phyloP scores from a whole-genome alignment of 37 sponge, comb jelly and placozoan species.

The Hormiphora californensis region DNA sequence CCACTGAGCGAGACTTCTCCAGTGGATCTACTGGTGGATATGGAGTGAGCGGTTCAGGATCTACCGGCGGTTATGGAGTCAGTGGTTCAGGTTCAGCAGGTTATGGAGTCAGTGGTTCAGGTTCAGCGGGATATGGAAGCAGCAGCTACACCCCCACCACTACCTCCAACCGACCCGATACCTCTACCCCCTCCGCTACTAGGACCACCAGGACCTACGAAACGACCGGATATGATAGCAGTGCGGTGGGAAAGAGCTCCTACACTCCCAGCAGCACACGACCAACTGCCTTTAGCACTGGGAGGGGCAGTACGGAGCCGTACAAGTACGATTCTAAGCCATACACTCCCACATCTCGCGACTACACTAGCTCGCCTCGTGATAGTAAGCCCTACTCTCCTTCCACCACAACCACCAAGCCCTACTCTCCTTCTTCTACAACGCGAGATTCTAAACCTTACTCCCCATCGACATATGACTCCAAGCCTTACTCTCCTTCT shows the following conservation, averaged over 20 bases:
- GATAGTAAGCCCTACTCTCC: constrained; percentile 33
- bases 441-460: not conserved
- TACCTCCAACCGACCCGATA: not conserved
- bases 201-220: not conserved
- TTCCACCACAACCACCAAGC: not conserved
- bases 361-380: not conserved
- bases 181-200: not conserved
- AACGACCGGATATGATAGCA: no score
- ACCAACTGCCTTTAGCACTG: no score
- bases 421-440: not conserved
- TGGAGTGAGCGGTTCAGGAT: no score
- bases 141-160: not conserved
- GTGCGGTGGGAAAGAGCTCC: no score
- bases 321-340: not conserved
- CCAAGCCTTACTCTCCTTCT: constrained; percentile 5
- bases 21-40: no score
- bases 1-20: no score
- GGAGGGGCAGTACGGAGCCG: no score
- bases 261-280: no score
- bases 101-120: no score
- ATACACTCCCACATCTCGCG: not conserved
- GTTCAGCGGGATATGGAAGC: no score
- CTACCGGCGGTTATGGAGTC: no score
- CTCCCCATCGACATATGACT: not conserved
- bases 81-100: no score